Conservation (phyloP, 1,140 invertebrate species). For the Conopomorpha cramerella region DNA sequence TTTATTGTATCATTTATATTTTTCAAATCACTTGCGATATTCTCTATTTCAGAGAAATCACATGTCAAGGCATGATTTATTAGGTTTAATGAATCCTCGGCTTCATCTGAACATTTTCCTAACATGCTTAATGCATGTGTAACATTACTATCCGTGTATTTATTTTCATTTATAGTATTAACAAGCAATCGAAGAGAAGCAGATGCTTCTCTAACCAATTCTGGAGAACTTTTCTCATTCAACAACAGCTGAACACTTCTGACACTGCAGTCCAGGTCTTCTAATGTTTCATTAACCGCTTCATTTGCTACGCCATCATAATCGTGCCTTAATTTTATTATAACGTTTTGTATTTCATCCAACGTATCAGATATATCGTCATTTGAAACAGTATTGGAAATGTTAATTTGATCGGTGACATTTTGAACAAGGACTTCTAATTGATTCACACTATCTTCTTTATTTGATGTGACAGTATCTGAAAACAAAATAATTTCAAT, state of each 20-base stretch:
- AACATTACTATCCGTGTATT: too few species aligned
- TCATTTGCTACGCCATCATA: conserved; percentile 28
- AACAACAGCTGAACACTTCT: conserved; percentile 49
- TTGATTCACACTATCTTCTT: conserved; percentile 18
- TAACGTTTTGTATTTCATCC: conserved; percentile 45
- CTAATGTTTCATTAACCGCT: conserved; percentile 43
- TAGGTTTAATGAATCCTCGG: conserved; percentile 25
- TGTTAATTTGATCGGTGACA: conserved; percentile 21
- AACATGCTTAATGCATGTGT: too few species aligned
- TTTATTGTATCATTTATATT: conserved; percentile 34
- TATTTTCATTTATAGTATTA: conserved; percentile 22
- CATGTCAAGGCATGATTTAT: too few species aligned
- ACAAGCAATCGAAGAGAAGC: conserved; percentile 29
- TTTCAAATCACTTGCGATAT: too few species aligned
- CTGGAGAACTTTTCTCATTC: conserved; percentile 33
- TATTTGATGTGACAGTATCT: conserved; percentile 5
- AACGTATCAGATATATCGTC: conserved; percentile 22
- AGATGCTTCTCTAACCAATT: conserved; percentile 40
- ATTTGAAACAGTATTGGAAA: conserved; percentile 8
- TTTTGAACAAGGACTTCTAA: conserved; percentile 26
- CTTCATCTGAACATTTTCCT: conserved; percentile 26
- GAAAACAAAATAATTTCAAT: conserved; percentile 4
- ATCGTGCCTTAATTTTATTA: conserved; percentile 39
- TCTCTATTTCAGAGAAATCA: too few species aligned
- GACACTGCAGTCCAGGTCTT: conserved; percentile 53